Base-by-base conservation (phyloP, 2,113 vertebrate genomes). In the Dendrocopos noguchii region DNA sequence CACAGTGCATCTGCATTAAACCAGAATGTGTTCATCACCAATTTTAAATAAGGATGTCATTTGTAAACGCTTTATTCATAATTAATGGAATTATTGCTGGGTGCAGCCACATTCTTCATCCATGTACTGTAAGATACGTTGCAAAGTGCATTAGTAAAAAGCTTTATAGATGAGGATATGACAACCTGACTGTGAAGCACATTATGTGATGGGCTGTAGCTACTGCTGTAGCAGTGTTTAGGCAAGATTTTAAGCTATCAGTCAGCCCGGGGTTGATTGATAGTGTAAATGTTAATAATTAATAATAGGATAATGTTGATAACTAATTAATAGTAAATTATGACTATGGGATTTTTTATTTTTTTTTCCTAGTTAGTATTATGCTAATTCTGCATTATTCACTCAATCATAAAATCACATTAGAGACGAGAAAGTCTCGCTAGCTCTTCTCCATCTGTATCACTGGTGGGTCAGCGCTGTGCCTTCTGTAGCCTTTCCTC, bases 381-480 rank as follows among this genome's bases (percentile, higher is more conserved):
- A 96, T 94, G 93, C 93, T 96, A 96, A 95, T 95, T 95, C 91
- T 79, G 74, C 73, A 95, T 95, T 95, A 95, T 94, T 96, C 96
- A 96, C 91, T 94, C 90, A 88, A 90, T 94, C 94, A 94, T 94
- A 94, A 95, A 96, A 92, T 94, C 92, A 77, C 3, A 34, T 90
- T 86, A 73, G 70, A 72, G 90, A 94, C 75, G 85, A 87, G 80
- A 86, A 86, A 59, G 72, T 80, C 85, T 86, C 82, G 78, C 88
- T 52, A 33, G 76, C 87, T 85, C 39, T 75, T 90, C 91, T 72
- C 89, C 4, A 2, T 61, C 81, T 61, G 21, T 84, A 55, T 61
- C 84, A 21, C 87, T 65, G 79, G 52, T 28, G 57, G 82, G 75
- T 59, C 75, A 83, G 1, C 27, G 61, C 72, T 75, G 61, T 82